phyloP scores from a whole-genome alignment of 1,140 invertebrate genomes.

The Adelges cooleyi region DNA sequence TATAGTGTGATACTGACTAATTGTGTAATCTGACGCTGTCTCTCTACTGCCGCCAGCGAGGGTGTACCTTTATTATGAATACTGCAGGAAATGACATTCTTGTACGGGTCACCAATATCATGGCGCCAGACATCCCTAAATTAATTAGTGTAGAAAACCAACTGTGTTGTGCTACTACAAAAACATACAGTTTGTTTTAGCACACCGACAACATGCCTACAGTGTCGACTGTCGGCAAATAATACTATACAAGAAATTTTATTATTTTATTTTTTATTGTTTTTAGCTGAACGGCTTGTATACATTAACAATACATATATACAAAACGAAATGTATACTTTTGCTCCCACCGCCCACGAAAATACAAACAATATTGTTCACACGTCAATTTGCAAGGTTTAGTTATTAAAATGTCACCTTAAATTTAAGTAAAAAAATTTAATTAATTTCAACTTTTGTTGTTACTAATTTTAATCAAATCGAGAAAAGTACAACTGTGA shows the following conservation, averaged over 20 bases:
- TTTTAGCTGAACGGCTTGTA: not conserved
- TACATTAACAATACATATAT: too few relatives aligned
- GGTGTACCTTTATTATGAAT: not conserved
- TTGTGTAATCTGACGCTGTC: slow-evolving; percentile 13
- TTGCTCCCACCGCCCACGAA: too few relatives aligned
- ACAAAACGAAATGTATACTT: too few relatives aligned
- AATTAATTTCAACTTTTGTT: too few relatives aligned
- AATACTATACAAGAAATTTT: not conserved
- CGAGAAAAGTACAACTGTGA: too few relatives aligned
- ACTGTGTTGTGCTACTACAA: not conserved
- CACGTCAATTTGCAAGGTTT: too few relatives aligned
- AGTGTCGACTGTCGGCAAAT: too few relatives aligned
- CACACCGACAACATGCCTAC: too few relatives aligned
- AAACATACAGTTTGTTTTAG: slow-evolving; percentile 8
- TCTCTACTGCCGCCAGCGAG: not conserved
- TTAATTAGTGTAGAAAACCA: slow-evolving; percentile 21
- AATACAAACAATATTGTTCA: too few relatives aligned
- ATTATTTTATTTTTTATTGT: not conserved
- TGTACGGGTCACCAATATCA: slow-evolving; percentile 9
- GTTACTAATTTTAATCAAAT: too few relatives aligned
- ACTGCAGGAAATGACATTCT: slow-evolving; percentile 12
- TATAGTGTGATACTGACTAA: slow-evolving; percentile 11
- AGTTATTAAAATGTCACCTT: too few relatives aligned
- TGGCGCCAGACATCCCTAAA: slow-evolving; percentile 24
- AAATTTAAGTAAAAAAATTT: too few relatives aligned